Percentiles rank a stretch among this genome's conserved stretches.
phyloP scores from a whole-genome alignment of 2,113 vertebrate genomes.

The Catharus minimus region DNA sequence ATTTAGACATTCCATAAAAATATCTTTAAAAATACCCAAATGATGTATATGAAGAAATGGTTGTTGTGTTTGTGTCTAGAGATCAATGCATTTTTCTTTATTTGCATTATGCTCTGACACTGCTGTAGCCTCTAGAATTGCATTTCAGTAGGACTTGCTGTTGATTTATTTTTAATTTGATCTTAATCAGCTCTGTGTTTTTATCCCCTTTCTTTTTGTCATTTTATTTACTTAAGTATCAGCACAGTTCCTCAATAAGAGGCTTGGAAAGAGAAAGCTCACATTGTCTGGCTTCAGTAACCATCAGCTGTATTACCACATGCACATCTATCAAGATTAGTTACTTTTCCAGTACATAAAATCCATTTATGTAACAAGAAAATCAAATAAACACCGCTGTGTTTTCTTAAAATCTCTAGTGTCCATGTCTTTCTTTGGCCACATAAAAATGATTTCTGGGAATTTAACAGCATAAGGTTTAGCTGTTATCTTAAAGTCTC shows the following conservation, averaged over 20 bases:
- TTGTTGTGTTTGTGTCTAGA: slow-evolving; percentile 52
- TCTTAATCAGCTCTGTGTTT: slow-evolving; percentile 73
- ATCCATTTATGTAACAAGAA: slow-evolving; percentile 80
- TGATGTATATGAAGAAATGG: slow-evolving; percentile 42
- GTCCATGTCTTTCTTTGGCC: slow-evolving; percentile 64
- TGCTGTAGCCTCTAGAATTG: slow-evolving; percentile 37
- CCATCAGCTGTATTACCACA: slow-evolving; percentile 72
- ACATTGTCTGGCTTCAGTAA: slow-evolving; percentile 71
- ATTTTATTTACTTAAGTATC: slow-evolving; percentile 76
- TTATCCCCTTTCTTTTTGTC: slow-evolving; percentile 64
- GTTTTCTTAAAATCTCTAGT: slow-evolving; percentile 71
- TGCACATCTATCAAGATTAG: slow-evolving; percentile 80
- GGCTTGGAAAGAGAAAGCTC: slow-evolving; percentile 73
- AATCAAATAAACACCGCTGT: slow-evolving; percentile 77
- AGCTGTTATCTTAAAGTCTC: slow-evolving; percentile 47
- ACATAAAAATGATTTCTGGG: slow-evolving; percentile 76
- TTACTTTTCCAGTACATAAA: slow-evolving; percentile 79
- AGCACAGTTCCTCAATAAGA: slow-evolving; percentile 72
- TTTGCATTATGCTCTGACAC: slow-evolving; percentile 35
- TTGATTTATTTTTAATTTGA: slow-evolving; percentile 70
- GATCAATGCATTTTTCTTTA: slow-evolving; percentile 53
- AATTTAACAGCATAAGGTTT: slow-evolving; percentile 43
- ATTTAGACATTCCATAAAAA: slow-evolving; percentile 50
- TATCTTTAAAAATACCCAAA: slow-evolving; percentile 47
- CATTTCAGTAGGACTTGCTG: slow-evolving; percentile 41